These are phyloP conservation scores for Shargacucullia verbasci DNA, from an alignment of 2,888 invertebrate species.

Conservation along the genomic window DNA sequence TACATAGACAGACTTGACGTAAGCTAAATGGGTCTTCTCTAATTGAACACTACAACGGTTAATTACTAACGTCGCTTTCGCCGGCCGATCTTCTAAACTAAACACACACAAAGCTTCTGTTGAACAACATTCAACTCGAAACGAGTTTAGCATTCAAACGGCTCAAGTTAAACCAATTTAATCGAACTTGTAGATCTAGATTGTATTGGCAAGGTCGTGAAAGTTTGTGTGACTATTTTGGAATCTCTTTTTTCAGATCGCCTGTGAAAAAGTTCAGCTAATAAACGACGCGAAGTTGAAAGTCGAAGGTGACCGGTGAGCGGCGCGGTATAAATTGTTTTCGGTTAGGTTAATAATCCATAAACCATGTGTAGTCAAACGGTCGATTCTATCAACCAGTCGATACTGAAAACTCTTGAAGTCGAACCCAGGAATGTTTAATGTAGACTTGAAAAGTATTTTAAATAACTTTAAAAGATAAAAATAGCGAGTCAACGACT, in stretches of 20 bases:
- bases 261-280: slow-evolving; percentile 25
- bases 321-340: slow-evolving; percentile 19
- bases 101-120: slow-evolving; percentile 71
- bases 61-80: slow-evolving; percentile 65
- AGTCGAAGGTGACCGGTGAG: slow-evolving; percentile 31
- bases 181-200: slow-evolving; percentile 65
- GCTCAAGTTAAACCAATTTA: slow-evolving; percentile 70
- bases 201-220: slow-evolving; percentile 56
- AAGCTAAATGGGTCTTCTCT: slow-evolving; percentile 59
- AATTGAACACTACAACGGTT: slow-evolving; percentile 69
- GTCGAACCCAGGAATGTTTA: too few species aligned
- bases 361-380: too few species aligned
- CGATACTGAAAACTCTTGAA: too few species aligned
- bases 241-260: slow-evolving; percentile 23
- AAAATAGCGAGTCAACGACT: too few species aligned
- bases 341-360: slow-evolving; percentile 2
- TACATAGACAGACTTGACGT: slow-evolving; percentile 28
- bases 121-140: slow-evolving; percentile 70
- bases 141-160: slow-evolving; percentile 71
- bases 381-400: too few species aligned
- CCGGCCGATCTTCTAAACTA: slow-evolving; percentile 68
- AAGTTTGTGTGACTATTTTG: slow-evolving; percentile 41
- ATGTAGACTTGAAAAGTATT: too few species aligned
- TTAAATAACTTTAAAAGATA: too few species aligned
- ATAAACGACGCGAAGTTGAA: slow-evolving; percentile 11